Percentiles rank a stretch among this genome's conserved stretches.
These are phyloP conservation scores for Watsonalla cultraria DNA, from an alignment of 2,888 invertebrate genomes.

Conservation along the genomic window DNA sequence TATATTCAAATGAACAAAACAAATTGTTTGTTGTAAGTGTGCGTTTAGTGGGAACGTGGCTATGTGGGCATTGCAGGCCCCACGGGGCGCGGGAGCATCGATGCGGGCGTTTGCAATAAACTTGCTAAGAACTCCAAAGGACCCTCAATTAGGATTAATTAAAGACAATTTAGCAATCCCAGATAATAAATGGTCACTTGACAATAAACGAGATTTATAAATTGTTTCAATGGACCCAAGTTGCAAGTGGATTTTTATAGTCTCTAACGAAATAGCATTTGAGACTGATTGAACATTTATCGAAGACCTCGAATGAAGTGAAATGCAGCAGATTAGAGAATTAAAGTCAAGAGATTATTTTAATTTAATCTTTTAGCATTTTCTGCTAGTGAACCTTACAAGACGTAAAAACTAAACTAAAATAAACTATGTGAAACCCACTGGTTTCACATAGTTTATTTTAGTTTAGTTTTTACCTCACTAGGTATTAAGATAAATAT, in stretches of 20 bases:
- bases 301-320: no score
- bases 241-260: neutral
- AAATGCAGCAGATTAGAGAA: no score
- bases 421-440: no score
- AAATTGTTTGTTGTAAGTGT: conserved; percentile 34
- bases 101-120: conserved; percentile 73
- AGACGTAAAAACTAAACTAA: no score
- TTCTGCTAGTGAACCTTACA: no score
- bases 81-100: conserved; percentile 21
- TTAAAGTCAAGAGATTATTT: no score
- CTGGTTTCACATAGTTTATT: no score
- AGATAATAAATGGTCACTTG: conserved; percentile 65
- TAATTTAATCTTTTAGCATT: no score
- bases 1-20: conserved; percentile 33
- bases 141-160: conserved; percentile 76
- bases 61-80: conserved; percentile 56
- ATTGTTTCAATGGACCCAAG: conserved; percentile 23
- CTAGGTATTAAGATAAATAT: no score
- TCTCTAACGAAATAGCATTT: no score
- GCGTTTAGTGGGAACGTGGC: conserved; percentile 46
- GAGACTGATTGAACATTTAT: neutral
- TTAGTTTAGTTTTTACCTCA: no score
- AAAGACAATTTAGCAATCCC: conserved; percentile 76
- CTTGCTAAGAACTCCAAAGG: conserved; percentile 58
- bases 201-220: conserved; percentile 70